phyloP scores from a whole-genome alignment of 2,888 invertebrate species.

The Euzetes globulus region DNA sequence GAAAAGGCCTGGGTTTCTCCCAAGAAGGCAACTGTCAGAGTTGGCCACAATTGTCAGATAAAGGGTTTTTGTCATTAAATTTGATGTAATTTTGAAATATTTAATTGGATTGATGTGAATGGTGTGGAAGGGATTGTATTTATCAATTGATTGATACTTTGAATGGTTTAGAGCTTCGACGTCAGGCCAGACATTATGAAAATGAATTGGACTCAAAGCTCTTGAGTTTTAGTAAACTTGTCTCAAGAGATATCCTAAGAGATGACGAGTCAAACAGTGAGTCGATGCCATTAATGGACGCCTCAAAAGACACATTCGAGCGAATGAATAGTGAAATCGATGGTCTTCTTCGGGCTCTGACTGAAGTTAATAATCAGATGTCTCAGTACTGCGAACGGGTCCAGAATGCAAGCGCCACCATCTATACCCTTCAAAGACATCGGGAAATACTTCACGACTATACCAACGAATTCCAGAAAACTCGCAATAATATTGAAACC shows the following conservation, averaged over 20 bases:
- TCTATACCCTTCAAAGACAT: slow-evolving; percentile 89
- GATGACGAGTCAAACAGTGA: slow-evolving; percentile 50
- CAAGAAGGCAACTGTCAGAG: too few species aligned
- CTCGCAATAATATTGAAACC: slow-evolving; percentile 58
- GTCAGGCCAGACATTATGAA: slow-evolving; percentile 84
- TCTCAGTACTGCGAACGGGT: slow-evolving; percentile 50
- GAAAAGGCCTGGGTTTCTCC: too few species aligned
- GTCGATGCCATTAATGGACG: slow-evolving; percentile 72
- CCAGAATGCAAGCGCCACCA: slow-evolving; percentile 58
- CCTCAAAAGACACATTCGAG: slow-evolving; percentile 72
- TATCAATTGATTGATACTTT: neutral
- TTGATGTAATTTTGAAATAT: too few species aligned
- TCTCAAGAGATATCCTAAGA: slow-evolving; percentile 52
- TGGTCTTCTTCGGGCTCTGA: slow-evolving; percentile 58
- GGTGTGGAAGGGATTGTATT: neutral
- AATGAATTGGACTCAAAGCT: slow-evolving; percentile 94
- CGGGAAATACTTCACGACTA: slow-evolving; percentile 92
- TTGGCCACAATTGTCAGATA: too few species aligned
- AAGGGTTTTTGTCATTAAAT: too few species aligned
- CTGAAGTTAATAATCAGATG: slow-evolving; percentile 59
- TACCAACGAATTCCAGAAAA: slow-evolving; percentile 78
- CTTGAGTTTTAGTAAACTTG: slow-evolving; percentile 89
- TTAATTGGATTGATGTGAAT: neutral
- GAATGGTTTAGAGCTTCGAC: slow-evolving; percentile 65
- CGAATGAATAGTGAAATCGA: slow-evolving; percentile 87